Evolutionary conservation across 1,140 invertebrate genomes (phyloP), one percentile per base, ranked within the genome.

Genomic region (Penaeus vannamei): DNA sequence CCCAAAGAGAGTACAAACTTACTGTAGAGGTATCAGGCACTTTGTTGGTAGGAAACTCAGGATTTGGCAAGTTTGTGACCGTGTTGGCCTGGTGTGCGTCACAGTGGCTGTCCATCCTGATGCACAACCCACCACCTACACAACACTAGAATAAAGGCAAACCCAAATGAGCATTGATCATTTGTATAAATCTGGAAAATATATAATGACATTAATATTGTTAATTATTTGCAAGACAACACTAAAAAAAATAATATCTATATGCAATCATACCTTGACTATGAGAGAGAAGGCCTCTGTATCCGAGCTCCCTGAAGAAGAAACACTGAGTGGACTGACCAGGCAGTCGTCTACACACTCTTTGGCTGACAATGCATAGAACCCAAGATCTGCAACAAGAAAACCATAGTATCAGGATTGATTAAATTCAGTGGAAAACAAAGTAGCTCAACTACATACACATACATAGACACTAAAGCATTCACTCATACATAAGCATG

Each of bases 41-140:
- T 91, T 91, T 89, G 85, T 91, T 89, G 90, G 90, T 91, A 91
- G 90, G 90, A 91, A 91, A 91, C 90, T 87, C 87, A 91, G 87
- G 87, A 89, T 91, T 91, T 91, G 90, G 90, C 90, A 91, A 91
- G 88, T 91, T 89, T 89, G 90, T 91, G 90, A 91, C 90, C 90
- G 64, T 79, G 84, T 72, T 59, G 90, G 90, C 86, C 86, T 72
- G 90, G 90, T 88, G 90, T 91, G 90, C 86, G 89, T 91, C 90
- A 91, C 86, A 86, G 84, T 83, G 86, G 84, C 42, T 83, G 86
- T 79, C 92, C 87, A 91, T 91, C 66, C 79, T 89, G 90, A 79
- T 88, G 82, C 77, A 82, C 88, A 82, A 85, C 88, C 84, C 83
- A 85, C 88, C 88, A 85, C 84, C 84, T 86, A 90, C 88, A 90